Evolutionary conservation across 2,888 invertebrate species (phyloP).

Genomic region (Boloria euphrosyne): DNA sequence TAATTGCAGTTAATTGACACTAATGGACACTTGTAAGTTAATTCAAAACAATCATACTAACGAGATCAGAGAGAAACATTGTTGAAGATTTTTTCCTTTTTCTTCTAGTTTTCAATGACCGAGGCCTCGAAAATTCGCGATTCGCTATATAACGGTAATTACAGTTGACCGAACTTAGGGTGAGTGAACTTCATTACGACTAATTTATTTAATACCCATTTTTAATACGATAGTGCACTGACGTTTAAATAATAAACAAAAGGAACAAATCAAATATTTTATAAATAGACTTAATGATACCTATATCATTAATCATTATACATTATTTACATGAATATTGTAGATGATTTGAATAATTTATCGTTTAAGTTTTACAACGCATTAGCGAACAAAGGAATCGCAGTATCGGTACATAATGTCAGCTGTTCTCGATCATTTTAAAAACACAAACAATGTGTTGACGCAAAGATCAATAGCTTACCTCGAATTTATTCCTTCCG

Average conservation of each 20-base stretch:
- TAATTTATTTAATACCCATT: constrained; percentile 3
- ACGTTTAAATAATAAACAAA: constrained; percentile 6
- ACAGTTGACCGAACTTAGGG: constrained; percentile 42
- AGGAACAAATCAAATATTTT: not conserved
- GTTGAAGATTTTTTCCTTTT: not conserved
- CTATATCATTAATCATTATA: not conserved
- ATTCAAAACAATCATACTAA: constrained; percentile 1
- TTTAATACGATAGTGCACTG: not conserved
- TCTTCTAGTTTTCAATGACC: constrained; percentile 4
- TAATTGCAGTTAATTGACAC: not conserved
- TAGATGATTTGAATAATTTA: constrained; percentile 7
- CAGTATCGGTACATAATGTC: constrained; percentile 60
- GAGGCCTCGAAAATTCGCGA: not conserved
- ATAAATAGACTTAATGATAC: not conserved
- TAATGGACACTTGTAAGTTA: not conserved
- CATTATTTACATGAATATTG: not conserved
- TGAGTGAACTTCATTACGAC: constrained; percentile 33
- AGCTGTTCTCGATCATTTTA: constrained; percentile 83
- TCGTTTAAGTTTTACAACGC: constrained; percentile 16
- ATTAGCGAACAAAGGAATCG: constrained; percentile 64
- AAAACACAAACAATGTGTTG: constrained; percentile 70
- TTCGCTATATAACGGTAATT: constrained; percentile 42
- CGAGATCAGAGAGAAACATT: constrained; percentile 1
- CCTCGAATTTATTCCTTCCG: constrained; percentile 85
- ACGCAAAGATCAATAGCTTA: constrained; percentile 57